phyloP scores from a whole-genome alignment of 1,140 invertebrate species.

The Chionoecetes opilio region DNA sequence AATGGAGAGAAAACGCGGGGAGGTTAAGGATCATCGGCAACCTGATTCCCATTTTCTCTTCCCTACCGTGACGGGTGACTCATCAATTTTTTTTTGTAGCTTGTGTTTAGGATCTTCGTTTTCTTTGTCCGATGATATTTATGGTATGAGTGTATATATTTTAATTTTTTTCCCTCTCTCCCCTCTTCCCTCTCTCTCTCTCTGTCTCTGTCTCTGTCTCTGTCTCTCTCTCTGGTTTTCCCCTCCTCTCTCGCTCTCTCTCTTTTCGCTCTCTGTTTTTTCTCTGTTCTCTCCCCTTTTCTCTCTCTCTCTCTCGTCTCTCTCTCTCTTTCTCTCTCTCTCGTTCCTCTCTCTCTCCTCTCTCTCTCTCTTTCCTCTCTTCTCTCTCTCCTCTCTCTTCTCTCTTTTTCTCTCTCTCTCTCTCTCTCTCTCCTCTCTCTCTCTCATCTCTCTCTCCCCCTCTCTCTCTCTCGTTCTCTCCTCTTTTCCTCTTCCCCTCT shows the following conservation, averaged over 20 bases:
- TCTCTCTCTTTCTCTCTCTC: background rate
- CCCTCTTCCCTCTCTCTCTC: background rate
- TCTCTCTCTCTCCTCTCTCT: background rate
- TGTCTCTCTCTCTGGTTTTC: background rate
- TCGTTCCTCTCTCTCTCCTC: background rate
- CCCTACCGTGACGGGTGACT: background rate
- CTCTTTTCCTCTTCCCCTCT: background rate
- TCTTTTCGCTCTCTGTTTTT: too few species aligned
- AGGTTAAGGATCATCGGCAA: background rate
- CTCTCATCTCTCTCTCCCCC: background rate
- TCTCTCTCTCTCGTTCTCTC: background rate
- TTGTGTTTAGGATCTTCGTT: background rate
- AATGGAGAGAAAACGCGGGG: background rate
- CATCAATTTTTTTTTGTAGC: background rate
- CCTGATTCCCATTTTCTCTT: conserved; percentile 1
- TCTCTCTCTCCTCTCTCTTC: background rate
- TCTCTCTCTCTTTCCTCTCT: background rate
- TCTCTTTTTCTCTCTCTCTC: background rate
- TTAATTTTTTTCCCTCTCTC: background rate
- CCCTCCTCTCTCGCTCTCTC: background rate
- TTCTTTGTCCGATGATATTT: background rate
- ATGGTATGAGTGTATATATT: background rate
- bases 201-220: background rate
- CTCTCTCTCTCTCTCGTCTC: background rate
- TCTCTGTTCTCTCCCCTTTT: too few species aligned